Percentiles rank a stretch among this genome's conserved stretches.
These are phyloP conservation scores for Leptopilina boulardi DNA, from an alignment of 1,140 invertebrate genomes.

Conservation along the genomic window DNA sequence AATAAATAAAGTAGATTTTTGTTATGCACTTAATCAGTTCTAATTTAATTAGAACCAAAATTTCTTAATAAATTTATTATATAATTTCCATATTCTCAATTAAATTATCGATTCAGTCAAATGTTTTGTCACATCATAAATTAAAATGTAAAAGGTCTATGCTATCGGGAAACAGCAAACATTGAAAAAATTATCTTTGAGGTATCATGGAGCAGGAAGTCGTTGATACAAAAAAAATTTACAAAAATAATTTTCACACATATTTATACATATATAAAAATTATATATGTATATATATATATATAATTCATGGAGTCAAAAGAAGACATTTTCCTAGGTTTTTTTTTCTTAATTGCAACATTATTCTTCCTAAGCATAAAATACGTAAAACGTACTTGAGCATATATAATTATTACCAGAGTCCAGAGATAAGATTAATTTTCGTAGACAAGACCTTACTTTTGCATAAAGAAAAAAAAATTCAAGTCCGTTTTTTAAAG, in stretches of 20 bases:
- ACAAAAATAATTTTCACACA: conserved; percentile 60
- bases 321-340: not conserved
- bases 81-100: conserved; percentile 19
- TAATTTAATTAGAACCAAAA: no score
- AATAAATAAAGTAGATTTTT: not conserved
- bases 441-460: conserved; percentile 2
- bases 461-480: not conserved
- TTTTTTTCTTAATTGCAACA: not conserved
- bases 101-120: not conserved
- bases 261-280: no score
- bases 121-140: conserved; percentile 68
- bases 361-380: conserved; percentile 14
- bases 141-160: conserved; percentile 68
- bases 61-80: no score
- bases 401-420: conserved; percentile 2
- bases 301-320: conserved; percentile 27
- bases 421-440: not conserved
- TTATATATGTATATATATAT: conserved; percentile 35
- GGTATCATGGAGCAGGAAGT: conserved; percentile 58
- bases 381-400: conserved; percentile 29
- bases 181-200: conserved; percentile 67
- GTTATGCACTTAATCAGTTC: no score
- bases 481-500: not conserved
- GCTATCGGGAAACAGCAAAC: conserved; percentile 73
- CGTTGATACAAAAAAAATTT: conserved; percentile 57